Conservation (phyloP, 2,888 invertebrate genomes). For the Lissocephala sabroskyi region DNA sequence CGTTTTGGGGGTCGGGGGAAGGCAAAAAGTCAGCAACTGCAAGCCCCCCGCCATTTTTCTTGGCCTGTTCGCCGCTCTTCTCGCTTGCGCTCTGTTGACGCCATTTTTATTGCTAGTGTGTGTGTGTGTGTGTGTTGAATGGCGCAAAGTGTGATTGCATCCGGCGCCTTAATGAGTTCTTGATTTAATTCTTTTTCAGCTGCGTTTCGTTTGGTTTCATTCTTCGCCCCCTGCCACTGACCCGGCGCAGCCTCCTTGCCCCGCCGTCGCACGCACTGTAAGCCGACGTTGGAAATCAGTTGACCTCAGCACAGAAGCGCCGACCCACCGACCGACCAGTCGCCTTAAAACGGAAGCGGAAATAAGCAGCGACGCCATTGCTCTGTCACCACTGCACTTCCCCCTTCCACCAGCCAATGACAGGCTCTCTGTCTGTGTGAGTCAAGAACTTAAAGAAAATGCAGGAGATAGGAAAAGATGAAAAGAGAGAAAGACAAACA, state of each 20-base stretch:
- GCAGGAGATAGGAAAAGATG: too few species aligned
- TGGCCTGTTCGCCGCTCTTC: neutral
- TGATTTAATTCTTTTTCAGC: slow-evolving; percentile 68
- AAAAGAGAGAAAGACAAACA: too few species aligned
- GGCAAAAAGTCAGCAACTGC: too few species aligned
- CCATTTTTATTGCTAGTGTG: slow-evolving; percentile 33
- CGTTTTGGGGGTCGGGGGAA: too few species aligned
- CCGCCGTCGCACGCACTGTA: slow-evolving; percentile 16
- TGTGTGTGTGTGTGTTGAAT: slow-evolving; percentile 35
- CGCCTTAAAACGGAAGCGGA: slow-evolving; percentile 17
- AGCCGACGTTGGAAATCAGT: slow-evolving; percentile 34
- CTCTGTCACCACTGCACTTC: neutral
- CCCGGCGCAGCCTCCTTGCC: neutral
- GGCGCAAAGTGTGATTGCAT: slow-evolving; percentile 70
- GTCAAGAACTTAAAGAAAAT: too few species aligned
- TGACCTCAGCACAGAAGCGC: slow-evolving; percentile 17
- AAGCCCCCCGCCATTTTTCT: too few species aligned
- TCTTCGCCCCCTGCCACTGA: slow-evolving; percentile 11
- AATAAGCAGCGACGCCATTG: slow-evolving; percentile 21
- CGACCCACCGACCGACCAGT: neutral
- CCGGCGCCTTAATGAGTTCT: slow-evolving; percentile 71
- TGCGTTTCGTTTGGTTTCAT: slow-evolving; percentile 51
- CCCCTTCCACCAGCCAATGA: neutral
- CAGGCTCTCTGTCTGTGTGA: neutral
- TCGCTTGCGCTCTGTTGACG: slow-evolving; percentile 29